Conservation (phyloP, 2,797 vertebrate species). For the Hapalemur alaotrensis region DNA sequence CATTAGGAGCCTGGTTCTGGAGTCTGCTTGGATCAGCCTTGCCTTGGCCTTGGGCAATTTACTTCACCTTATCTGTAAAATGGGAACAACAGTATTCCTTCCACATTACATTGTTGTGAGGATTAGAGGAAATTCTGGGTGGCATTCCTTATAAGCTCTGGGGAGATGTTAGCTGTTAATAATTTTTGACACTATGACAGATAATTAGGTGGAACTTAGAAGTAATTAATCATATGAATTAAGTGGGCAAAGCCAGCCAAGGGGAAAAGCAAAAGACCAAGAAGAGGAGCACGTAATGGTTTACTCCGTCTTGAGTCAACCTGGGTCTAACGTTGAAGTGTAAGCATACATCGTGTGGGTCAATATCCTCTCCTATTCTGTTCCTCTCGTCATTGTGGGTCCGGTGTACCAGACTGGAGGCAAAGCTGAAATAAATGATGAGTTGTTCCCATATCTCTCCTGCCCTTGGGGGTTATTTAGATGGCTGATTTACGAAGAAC, state of each 20-base stretch:
- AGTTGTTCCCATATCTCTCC: conserved; percentile 25
- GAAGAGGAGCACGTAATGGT: not conserved
- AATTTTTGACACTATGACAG: not conserved
- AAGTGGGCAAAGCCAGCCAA: not conserved
- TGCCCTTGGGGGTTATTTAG: conserved; percentile 78
- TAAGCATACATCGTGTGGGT: accelerated
- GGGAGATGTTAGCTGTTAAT: not conserved
- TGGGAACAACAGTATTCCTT: not conserved
- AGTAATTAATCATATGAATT: not conserved
- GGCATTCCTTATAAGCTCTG: not conserved
- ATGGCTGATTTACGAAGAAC: conserved; percentile 95
- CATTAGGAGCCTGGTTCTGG: not conserved
- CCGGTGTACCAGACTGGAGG: not conserved
- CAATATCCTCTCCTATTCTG: not conserved
- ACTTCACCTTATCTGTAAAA: not conserved
- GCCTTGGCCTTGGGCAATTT: not conserved
- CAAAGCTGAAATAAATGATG: not conserved
- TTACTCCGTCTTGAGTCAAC: not conserved
- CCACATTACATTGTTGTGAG: not conserved
- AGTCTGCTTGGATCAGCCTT: not conserved
- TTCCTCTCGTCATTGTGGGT: not conserved
- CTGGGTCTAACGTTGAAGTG: accelerated
- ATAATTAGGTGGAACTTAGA: not conserved
- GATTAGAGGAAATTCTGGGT: not conserved
- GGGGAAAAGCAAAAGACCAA: not conserved